Base-by-base conservation (phyloP, 2,797 vertebrate species). In the Centroberyx gerrardi region DNA sequence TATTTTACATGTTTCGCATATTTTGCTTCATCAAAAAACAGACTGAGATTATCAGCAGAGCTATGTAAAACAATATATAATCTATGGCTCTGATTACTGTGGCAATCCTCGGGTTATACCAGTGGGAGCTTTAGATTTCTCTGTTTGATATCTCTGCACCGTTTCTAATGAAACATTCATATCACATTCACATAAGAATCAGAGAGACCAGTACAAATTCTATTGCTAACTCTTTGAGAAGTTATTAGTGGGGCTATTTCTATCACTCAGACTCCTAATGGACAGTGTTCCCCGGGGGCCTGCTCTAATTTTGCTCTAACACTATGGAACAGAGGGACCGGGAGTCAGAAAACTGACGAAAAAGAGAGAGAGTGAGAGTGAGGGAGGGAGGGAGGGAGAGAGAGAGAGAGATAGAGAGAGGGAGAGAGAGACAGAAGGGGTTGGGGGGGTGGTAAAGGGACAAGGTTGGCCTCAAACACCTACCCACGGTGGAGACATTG, bases 401-500 rank as follows among this genome's bases (percentile, higher is more conserved):
- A 71, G 65, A 18, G 46, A 63, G 52, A 44, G 53, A 28, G 49
- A 68, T 61, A 36, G 62, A 51, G 53, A 56, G 72, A 51, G 68
- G 59, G 10, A 44, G 65, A 72, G 62, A 81, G 77, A 12, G 33
- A 18, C 5, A 31, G n/a, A 22, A 10, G 38, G 33, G 46, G 58
- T 70, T 59, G 48, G 29, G 38, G 33, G 46, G 61, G 72, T 59
- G 48, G 29, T 61, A 61, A 76, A 68, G 63, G 78, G 82, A 70
- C 71, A 80, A 74, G 82, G 82, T 87, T 81, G 87, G 72, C 78
- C 65, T 71, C 4, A 59, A 86, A 87, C 78, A 94, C 96, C 93
- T 84, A 99, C 98, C 97, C 7, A 92, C 78, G 4, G 96, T 99
- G 74, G 97, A 99, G 93, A 99, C 85, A 31, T 97, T 99, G 94